Percentiles rank a stretch among this genome's conserved stretches.
Evolutionary conservation across 2,113 vertebrate species (phyloP).

Genomic region (Tauraco erythrolophus): DNA sequence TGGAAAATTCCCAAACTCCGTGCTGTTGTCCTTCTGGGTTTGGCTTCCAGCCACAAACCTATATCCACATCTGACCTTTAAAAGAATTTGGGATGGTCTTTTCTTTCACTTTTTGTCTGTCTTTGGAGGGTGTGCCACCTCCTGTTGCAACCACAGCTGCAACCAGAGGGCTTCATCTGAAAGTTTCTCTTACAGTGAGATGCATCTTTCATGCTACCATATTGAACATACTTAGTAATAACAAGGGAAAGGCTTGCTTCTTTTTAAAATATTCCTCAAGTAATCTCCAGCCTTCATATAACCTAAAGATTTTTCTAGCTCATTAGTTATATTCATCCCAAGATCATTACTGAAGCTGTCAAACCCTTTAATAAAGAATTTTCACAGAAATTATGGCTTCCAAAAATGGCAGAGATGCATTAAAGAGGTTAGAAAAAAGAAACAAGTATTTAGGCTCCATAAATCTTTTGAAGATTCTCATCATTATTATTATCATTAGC

Average conservation of each 20-base stretch:
- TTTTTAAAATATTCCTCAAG: neutral
- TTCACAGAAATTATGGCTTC: neutral
- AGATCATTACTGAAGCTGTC: neutral
- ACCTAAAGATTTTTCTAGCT: neutral
- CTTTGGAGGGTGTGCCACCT: neutral
- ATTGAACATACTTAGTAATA: neutral
- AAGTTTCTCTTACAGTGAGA: neutral
- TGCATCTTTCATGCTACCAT: neutral
- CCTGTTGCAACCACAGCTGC: neutral
- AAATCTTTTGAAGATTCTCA: neutral
- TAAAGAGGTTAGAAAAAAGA: neutral
- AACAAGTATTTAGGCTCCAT: neutral
- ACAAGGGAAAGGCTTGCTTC: neutral
- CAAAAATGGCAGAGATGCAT: neutral
- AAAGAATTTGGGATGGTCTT: neutral
- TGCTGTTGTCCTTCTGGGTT: neutral
- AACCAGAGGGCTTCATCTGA: neutral
- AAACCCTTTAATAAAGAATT: neutral
- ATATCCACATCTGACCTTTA: conserved; percentile 19
- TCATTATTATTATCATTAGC: neutral
- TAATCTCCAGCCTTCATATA: neutral
- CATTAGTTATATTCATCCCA: neutral
- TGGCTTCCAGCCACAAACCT: neutral
- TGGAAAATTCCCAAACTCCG: neutral
- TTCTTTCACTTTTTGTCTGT: neutral